phyloP scores from a whole-genome alignment of 2,797 vertebrate species.

The Falco cherrug region DNA sequence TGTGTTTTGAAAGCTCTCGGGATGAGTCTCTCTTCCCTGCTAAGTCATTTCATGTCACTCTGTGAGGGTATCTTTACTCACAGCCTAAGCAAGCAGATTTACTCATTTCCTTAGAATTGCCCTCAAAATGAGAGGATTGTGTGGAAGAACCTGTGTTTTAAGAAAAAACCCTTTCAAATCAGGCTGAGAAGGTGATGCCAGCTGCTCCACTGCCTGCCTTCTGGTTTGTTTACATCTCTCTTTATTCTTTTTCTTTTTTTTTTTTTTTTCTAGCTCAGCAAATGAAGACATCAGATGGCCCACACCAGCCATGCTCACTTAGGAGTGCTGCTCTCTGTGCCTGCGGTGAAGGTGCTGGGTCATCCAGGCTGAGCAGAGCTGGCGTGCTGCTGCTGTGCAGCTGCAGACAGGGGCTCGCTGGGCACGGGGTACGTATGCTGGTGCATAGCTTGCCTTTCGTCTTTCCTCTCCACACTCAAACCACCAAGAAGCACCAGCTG shows the following conservation, averaged over 20 bases:
- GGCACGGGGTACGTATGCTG: rapidly evolving
- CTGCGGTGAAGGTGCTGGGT: background rate
- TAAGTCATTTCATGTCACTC: background rate
- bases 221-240: background rate
- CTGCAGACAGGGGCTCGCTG: background rate
- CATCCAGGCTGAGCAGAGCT: background rate
- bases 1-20: background rate
- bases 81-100: background rate
- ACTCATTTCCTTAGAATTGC: background rate
- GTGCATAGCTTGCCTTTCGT: background rate
- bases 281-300: background rate
- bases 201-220: background rate
- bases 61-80: background rate
- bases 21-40: background rate
- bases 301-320: rapidly evolving
- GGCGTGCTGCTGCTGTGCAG: background rate
- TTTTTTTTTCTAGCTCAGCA: background rate
- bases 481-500: background rate
- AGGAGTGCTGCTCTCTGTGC: background rate
- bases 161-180: background rate
- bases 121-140: background rate
- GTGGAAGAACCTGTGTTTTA: background rate
- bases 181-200: background rate
- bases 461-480: rapidly evolving
- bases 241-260: background rate